These are phyloP conservation scores for Conus betulinus DNA, from an alignment of 1,140 invertebrate species.

Conservation along the genomic window DNA sequence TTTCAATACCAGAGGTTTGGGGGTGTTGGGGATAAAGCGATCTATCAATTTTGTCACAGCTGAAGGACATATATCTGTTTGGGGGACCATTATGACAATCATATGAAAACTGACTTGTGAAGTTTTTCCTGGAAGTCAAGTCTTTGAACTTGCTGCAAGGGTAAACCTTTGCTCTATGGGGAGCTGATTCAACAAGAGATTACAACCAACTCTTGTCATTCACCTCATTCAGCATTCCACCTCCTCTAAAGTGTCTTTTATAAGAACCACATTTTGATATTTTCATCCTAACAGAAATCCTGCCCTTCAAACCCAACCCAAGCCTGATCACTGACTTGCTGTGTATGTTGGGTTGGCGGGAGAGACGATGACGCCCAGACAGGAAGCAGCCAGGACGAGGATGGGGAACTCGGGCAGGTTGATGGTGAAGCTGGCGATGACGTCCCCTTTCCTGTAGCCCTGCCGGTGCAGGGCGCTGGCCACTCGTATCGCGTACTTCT, in stretches of 20 bases:
- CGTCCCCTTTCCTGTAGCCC: slow-evolving; percentile 83
- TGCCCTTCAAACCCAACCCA: too few species aligned
- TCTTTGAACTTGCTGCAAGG: too few species aligned
- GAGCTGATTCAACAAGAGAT: too few species aligned
- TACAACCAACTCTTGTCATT: too few species aligned
- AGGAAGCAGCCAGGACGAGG: slow-evolving; percentile 81
- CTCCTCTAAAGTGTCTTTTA: background rate
- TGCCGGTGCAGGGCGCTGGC: slow-evolving; percentile 81
- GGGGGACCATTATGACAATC: too few species aligned
- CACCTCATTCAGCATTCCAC: background rate
- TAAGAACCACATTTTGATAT: background rate
- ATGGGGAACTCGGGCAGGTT: slow-evolving; percentile 87
- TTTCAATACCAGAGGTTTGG: too few species aligned
- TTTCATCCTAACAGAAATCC: background rate
- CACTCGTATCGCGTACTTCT: slow-evolving; percentile 81
- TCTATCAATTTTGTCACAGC: too few species aligned
- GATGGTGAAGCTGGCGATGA: slow-evolving; percentile 83
- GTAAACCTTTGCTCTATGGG: too few species aligned
- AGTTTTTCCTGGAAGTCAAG: too few species aligned
- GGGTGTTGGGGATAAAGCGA: too few species aligned
- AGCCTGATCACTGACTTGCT: slow-evolving; percentile 77
- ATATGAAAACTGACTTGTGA: too few species aligned
- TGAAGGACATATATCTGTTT: too few species aligned
- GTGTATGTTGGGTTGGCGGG: slow-evolving; percentile 90
- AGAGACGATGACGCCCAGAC: slow-evolving; percentile 84